Evolutionary conservation across 2,113 vertebrate species (phyloP), one percentile per base, ranked within the genome.

Genomic region (Nothocercus nigrocapillus): DNA sequence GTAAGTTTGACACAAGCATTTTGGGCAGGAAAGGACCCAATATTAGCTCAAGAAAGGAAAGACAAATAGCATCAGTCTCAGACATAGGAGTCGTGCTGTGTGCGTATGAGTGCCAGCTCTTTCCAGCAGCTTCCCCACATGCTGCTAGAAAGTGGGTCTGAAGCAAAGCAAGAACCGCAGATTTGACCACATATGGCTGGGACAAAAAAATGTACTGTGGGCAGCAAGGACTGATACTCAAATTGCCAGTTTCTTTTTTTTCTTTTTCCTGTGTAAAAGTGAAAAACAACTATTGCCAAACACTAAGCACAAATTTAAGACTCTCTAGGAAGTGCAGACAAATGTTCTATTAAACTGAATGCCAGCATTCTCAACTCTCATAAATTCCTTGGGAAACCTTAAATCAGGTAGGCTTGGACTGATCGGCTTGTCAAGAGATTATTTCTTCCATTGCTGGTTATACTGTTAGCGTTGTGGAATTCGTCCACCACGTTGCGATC

Each of bases 51-150:
- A 69, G 40, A 15, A 64, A 77, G 30, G 22, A 86, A 49, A 15
- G 15, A 40, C 53, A 63, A 78, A 27, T 24, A 53, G 3, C 1
- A 10, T 11, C 17, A 5, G 5, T 22, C 11, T 66, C 27, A 84
- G 22, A 49, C 4, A 5, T 7, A 51, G 17, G 22, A 73, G 68
- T 25, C 28, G 61, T 49, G 9, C 27, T 62, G 17, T 9, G 21
- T 19, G 32, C 25, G 42, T 34, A 21, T 81, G 12, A 40, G 5
- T 44, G 30, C 6, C 38, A 25, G 30, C 12, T 82, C 45, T 32
- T 76, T 61, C 6, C 59, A 34, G 1, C 3, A 4, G 42, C 64
- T 69, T 16, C 14, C 19, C 27, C 54, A 25, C 54, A 7, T 0
- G 1, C 21, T 82, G 22, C 11, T 40, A 13, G 51, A 32, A 49